Evolutionary conservation across 2,888 invertebrate species (phyloP).

Genomic region (Podabrus alpinus): DNA sequence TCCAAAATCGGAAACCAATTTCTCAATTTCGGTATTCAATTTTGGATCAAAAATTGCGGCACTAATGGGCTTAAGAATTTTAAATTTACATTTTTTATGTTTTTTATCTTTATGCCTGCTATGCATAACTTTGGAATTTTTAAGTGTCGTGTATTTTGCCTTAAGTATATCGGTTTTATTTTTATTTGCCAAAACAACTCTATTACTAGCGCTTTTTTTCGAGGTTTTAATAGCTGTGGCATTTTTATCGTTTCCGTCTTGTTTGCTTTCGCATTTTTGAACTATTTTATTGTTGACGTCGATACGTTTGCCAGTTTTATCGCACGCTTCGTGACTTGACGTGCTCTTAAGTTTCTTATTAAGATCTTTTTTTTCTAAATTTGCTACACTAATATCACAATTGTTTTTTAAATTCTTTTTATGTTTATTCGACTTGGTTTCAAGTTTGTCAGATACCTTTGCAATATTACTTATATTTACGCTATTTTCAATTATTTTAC

Average conservation of each 20-base stretch:
- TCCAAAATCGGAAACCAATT: conserved; percentile 60
- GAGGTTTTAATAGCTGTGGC: conserved; percentile 41
- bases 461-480: conserved; percentile 8
- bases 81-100: conserved; percentile 62
- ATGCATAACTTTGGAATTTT: conserved; percentile 54
- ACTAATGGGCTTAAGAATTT: conserved; percentile 53
- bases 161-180: conserved; percentile 43
- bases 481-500: conserved; percentile 13
- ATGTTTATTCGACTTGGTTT: conserved; percentile 14
- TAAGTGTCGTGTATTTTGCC: conserved; percentile 47
- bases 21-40: conserved; percentile 61
- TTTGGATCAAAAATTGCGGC: conserved; percentile 56
- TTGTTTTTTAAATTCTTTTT: conserved; percentile 18
- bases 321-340: conserved; percentile 47
- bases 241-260: conserved; percentile 18
- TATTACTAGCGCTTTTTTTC: conserved; percentile 30
- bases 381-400: conserved; percentile 25
- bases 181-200: conserved; percentile 41
- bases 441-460: conserved; percentile 13
- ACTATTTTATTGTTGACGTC: conserved; percentile 38
- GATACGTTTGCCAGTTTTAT: conserved; percentile 47
- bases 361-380: conserved; percentile 9
- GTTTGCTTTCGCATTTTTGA: conserved; percentile 23
- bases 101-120: conserved; percentile 53
- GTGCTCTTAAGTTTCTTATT: conserved; percentile 31